Evolutionary conservation across 2,888 invertebrate genomes (phyloP), one percentile per base, ranked within the genome.

Genomic region (Caradrina clavipalpis): DNA sequence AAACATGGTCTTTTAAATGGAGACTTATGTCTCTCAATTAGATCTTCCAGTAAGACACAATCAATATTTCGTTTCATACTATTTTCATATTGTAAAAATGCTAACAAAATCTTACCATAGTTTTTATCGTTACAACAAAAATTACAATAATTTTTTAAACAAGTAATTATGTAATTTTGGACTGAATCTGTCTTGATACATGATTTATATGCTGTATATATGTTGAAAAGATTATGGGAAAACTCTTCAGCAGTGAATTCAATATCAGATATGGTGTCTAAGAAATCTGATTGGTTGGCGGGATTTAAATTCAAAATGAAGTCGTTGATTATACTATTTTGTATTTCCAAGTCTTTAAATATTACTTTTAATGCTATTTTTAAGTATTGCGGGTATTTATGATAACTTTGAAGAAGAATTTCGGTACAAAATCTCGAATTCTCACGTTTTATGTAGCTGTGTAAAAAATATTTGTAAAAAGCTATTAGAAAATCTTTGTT

Each of bases 1-100:
- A 84, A 13, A 84, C 95, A 95, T 0, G 91, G 90, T 57, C 88
- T 91, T 74, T 87, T 91, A 60, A 94, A 95, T 0, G 90, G 86
- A 0, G 94, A 91, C 10, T 75, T 85, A 58, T 95, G 94, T 0
- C 58, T 64, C 26, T 91, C 89, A 6, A 95, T 59, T 6, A 92
- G 69, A 22, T 84, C 86, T 68, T 87, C 85, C 5, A 93, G n/a
- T 0, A 51, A n/a, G 6, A 67, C 50, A 62, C 87, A 74, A 1
- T 72, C 59, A 2, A 45, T 5, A 17, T 63, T 2, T 10, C 19
- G 21, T 13, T 81, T 78, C 0, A 76, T 45, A n/a, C 19, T 55
- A n/a, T 87, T 91, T 45, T 88, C 86, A 2, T 80, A 71, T 75
- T 94, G 91, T 15, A 95, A 70, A 80, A 80, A 94, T 0, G 82